These are phyloP conservation scores for Holocentrus rufus DNA, from an alignment of 2,797 vertebrate genomes.

Conservation along the genomic window DNA sequence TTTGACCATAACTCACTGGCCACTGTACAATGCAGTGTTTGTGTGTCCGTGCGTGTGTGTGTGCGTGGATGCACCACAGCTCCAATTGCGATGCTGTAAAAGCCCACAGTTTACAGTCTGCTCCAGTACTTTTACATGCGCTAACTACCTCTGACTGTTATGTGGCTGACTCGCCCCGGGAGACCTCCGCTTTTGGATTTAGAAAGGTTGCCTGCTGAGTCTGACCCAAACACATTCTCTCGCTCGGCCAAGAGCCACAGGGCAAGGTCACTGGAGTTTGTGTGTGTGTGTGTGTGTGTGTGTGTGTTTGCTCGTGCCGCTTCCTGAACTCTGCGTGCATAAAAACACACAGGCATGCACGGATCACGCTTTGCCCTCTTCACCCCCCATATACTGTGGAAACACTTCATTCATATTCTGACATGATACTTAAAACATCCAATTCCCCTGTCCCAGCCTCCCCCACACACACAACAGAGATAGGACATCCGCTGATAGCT, in stretches of 20 bases:
- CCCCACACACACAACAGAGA: background rate
- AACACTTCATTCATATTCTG: constrained; percentile 15
- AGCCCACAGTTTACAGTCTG: constrained; percentile 38
- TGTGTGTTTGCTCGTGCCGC: constrained; percentile 39
- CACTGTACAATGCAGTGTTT: background rate
- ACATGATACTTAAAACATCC: constrained; percentile 30
- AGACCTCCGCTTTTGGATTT: constrained; percentile 71
- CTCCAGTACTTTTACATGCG: constrained; percentile 64
- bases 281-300: constrained; percentile 40
- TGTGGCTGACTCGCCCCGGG: constrained; percentile 66
- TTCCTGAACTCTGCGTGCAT: constrained; percentile 41
- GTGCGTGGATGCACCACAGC: background rate
- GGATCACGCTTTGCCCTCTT: constrained; percentile 40
- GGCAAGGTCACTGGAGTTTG: constrained; percentile 58
- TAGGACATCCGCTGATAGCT: constrained; percentile 24
- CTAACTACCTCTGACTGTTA: constrained; percentile 57
- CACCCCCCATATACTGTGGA: constrained; percentile 14
- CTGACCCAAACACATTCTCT: constrained; percentile 67
- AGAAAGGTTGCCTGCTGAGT: constrained; percentile 64
- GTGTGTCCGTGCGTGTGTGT: background rate
- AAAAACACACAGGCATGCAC: constrained; percentile 47
- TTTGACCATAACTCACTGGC: constrained; percentile 13
- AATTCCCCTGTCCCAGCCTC: background rate
- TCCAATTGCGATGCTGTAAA: constrained; percentile 43
- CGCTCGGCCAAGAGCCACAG: constrained; percentile 58